These are phyloP conservation scores for Drosophila auraria DNA, from an alignment of 1,140 invertebrate species.

Conservation along the genomic window DNA sequence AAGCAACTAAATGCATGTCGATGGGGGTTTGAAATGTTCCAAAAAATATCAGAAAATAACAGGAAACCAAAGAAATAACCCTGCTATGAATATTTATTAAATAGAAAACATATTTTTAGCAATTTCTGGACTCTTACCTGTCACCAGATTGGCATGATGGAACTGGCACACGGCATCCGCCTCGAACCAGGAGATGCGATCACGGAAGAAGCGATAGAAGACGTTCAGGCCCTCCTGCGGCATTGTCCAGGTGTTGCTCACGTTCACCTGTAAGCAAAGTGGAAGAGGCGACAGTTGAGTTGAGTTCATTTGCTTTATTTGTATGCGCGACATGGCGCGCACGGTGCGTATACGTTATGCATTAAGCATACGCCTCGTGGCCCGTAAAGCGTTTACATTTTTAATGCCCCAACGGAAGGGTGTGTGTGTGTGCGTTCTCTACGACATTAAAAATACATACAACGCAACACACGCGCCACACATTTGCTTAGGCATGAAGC, in stretches of 20 bases:
- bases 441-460: slow-evolving; percentile 64
- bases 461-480: slow-evolving; percentile 39
- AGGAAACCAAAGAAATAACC: too few species aligned
- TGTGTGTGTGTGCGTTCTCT: slow-evolving; percentile 13
- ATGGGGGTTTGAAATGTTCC: not conserved
- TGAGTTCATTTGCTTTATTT: slow-evolving; percentile 37
- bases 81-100: too few species aligned
- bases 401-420: slow-evolving; percentile 52
- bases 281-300: slow-evolving; percentile 4
- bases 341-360: slow-evolving; percentile 70
- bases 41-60: not conserved
- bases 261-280: slow-evolving; percentile 88
- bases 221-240: slow-evolving; percentile 91
- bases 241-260: slow-evolving; percentile 91
- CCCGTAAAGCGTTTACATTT: slow-evolving; percentile 77
- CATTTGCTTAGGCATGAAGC: slow-evolving; percentile 37
- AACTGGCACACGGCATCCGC: slow-evolving; percentile 92
- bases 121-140: slow-evolving; percentile 86
- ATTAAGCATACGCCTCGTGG: slow-evolving; percentile 70
- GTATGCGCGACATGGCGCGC: slow-evolving; percentile 36
- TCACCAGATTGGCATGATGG: slow-evolving; percentile 91
- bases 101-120: too few species aligned
- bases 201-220: slow-evolving; percentile 91
- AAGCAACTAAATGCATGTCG: slow-evolving; percentile 1
- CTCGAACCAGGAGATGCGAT: slow-evolving; percentile 92